Conservation (phyloP, 2,888 invertebrate species). For the Leucophenga montana region DNA sequence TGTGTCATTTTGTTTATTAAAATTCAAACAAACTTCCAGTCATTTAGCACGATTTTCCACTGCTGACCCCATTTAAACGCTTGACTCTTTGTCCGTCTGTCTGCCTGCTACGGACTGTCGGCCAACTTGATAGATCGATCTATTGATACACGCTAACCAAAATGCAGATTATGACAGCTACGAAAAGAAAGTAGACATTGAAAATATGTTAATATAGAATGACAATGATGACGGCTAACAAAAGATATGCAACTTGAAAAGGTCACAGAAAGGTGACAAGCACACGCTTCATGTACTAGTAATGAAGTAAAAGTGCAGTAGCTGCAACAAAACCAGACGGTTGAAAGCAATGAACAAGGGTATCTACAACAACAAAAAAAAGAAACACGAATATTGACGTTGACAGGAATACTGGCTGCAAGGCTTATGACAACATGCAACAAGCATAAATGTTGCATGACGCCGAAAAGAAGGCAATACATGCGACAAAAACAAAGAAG, state of each 20-base stretch:
- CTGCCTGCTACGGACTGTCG: background rate
- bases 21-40: constrained; percentile 6
- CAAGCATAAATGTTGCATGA: constrained; percentile 57
- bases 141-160: constrained; percentile 18
- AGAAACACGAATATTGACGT: constrained; percentile 40
- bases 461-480: constrained; percentile 40
- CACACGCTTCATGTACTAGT: constrained; percentile 23
- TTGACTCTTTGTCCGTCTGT: background rate
- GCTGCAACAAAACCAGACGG: background rate
- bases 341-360: constrained; percentile 29
- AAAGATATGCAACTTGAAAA: no score
- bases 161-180: constrained; percentile 25
- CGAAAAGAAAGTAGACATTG: constrained; percentile 21
- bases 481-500: constrained; percentile 12
- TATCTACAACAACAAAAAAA: constrained; percentile 23
- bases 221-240: constrained; percentile 9
- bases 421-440: constrained; percentile 51
- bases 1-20: constrained; percentile 7
- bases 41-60: constrained; percentile 21
- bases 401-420: constrained; percentile 42
- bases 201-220: constrained; percentile 25
- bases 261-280: constrained; percentile 26
- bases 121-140: constrained; percentile 14
- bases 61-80: constrained; percentile 21
- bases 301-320: constrained; percentile 28